These are phyloP conservation scores for Musca domestica DNA, from an alignment of 1,140 invertebrate genomes.

Conservation along the genomic window DNA sequence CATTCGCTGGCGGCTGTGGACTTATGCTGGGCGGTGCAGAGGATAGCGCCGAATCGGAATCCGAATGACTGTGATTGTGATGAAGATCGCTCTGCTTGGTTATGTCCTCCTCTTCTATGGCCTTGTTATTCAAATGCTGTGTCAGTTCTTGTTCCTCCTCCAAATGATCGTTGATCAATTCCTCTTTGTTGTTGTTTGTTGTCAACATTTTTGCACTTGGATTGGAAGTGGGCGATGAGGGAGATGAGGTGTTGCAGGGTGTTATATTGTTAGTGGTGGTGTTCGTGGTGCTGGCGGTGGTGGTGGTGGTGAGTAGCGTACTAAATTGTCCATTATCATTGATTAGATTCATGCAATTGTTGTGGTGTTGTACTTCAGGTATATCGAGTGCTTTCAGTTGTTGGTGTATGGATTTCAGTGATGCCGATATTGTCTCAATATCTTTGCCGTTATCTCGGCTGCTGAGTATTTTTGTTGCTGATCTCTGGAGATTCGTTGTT, in stretches of 20 bases:
- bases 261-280: not conserved
- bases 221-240: not conserved
- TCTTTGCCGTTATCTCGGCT: conserved; percentile 25
- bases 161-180: conserved; percentile 23
- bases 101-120: conserved; percentile 26
- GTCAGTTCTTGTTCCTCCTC: conserved; percentile 22
- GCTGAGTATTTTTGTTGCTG: conserved; percentile 25
- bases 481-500: conserved; percentile 21
- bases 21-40: conserved; percentile 53
- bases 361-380: conserved; percentile 2
- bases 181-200: conserved; percentile 1
- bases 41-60: conserved; percentile 53
- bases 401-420: not conserved
- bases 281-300: not conserved
- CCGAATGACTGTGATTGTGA: conserved; percentile 45
- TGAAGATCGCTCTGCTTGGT: conserved; percentile 31
- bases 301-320: not conserved
- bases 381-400: conserved; percentile 7
- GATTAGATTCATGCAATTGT: conserved; percentile 1
- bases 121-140: conserved; percentile 20
- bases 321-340: not conserved
- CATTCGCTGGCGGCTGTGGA: conserved; percentile 49
- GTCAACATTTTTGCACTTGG: not conserved
- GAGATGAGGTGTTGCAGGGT: not conserved
- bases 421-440: conserved; percentile 27